A percentile compares a stretch with the other conserved stretches of the same genome.
Conservation (phyloP, 2,797 vertebrate species). For the Euphonia xanthogaster region DNA sequence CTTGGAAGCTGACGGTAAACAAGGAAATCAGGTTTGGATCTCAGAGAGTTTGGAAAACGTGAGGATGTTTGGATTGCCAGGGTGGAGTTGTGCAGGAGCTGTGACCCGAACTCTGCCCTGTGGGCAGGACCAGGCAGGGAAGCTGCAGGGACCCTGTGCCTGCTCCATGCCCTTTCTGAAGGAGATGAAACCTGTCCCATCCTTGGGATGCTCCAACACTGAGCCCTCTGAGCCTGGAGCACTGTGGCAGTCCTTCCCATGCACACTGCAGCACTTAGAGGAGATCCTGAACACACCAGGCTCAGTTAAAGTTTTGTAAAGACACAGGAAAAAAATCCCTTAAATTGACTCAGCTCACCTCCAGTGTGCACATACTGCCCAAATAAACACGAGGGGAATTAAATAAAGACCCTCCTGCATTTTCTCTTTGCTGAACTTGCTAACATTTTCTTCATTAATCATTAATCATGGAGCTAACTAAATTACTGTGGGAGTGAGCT, state of each 20-base stretch:
- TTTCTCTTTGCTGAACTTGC: neutral
- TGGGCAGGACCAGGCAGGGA: neutral
- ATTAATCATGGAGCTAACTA: neutral
- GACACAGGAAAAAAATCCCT: neutral
- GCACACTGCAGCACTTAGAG: neutral
- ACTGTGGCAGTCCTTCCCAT: neutral
- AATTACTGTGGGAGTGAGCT: neutral
- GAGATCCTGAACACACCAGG: neutral
- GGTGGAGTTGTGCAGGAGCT: accelerated
- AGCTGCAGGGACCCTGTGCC: neutral
- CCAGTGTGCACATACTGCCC: neutral
- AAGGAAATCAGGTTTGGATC: neutral
- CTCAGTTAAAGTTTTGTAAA: neutral
- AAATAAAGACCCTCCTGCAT: neutral
- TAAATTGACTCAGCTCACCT: neutral
- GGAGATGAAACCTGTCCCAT: neutral
- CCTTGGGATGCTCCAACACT: neutral
- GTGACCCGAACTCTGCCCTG: neutral
- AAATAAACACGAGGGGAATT: neutral
- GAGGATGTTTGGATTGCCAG: neutral
- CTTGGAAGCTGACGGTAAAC: neutral
- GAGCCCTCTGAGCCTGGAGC: neutral
- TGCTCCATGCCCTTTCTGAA: neutral
- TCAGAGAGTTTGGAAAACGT: accelerated
- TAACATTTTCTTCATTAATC: neutral